Conservation (phyloP, 2,797 vertebrate species). For the Nyctibius grandis region DNA sequence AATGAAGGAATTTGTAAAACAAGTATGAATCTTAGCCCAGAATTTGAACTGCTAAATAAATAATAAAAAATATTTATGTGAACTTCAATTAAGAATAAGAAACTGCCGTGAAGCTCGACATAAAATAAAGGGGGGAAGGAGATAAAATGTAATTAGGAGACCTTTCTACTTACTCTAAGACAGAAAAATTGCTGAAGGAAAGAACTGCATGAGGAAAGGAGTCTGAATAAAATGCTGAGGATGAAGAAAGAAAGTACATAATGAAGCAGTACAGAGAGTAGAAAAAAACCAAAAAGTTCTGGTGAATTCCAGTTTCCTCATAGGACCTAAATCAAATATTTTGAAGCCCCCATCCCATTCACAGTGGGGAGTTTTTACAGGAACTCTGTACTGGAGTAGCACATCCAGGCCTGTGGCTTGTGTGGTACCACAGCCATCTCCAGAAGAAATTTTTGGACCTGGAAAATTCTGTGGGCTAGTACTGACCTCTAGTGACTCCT, state of each 20-base stretch:
- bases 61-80: neutral
- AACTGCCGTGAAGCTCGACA: neutral
- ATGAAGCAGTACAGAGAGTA: neutral
- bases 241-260: neutral
- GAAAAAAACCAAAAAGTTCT: fast-evolving
- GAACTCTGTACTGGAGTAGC: neutral
- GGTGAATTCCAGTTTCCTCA: neutral
- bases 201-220: neutral
- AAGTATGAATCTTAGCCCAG: neutral
- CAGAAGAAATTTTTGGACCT: neutral
- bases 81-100: neutral
- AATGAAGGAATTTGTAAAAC: neutral
- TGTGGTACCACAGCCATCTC: fast-evolving
- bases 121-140: neutral
- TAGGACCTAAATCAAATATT: neutral
- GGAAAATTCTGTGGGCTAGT: neutral
- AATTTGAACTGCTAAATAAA: neutral
- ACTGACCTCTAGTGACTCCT: neutral
- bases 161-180: neutral
- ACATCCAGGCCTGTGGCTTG: neutral
- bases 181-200: neutral
- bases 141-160: neutral
- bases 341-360: neutral
- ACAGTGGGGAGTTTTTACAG: neutral
- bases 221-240: neutral